Base-by-base conservation (phyloP, 2,113 vertebrate species). In the Rafetus swinhoei region DNA sequence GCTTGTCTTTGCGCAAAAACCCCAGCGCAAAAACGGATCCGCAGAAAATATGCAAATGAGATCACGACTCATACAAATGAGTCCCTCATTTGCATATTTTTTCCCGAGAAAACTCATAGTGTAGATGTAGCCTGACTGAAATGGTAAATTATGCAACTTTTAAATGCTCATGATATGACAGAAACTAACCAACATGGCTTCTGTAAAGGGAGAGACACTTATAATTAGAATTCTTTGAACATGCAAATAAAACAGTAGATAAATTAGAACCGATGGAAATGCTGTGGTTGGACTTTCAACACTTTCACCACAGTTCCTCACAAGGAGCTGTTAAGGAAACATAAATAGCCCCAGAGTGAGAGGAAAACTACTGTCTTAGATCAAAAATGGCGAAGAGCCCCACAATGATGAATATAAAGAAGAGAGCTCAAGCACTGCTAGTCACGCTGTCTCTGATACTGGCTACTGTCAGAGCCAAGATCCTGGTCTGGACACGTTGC, bases 201-300 rank as follows among this genome's bases (percentile, higher is more conserved):
- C 88, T 84, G 52, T 55, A 39, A 24, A 77, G 15, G 59, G 29
- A 96, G 92, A 59, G 25, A 82, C 86, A 56, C 72, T 0, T 0
- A 45, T 94, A 60, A 81, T 88, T 81, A 91, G 82, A 91, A 89
- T 0, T 0, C 21, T n/a, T 92, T 82, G 62, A 90, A 91, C 25
- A 74, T 95, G 85, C 59, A 60, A 90, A 54, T 13, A 89, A 95
- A 86, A 69, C 84, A 25, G 82, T 89, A 84, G 74, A 55, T 91
- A 77, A 95, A 76, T 35, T 77, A 50, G 22, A 25, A 39, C 3
- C 76, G 87, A 50, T 74, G 74, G 45, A 87, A 92, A 81, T 92
- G 2, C 90, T 88, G 93, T 50, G 60, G 84, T 32, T 10, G 50
- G 39, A 81, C 72, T 94, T 90, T 79, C 81, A 77, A 77, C 92